phyloP scores from a whole-genome alignment of 2,113 vertebrate genomes.

The Hystrix brachyura region DNA sequence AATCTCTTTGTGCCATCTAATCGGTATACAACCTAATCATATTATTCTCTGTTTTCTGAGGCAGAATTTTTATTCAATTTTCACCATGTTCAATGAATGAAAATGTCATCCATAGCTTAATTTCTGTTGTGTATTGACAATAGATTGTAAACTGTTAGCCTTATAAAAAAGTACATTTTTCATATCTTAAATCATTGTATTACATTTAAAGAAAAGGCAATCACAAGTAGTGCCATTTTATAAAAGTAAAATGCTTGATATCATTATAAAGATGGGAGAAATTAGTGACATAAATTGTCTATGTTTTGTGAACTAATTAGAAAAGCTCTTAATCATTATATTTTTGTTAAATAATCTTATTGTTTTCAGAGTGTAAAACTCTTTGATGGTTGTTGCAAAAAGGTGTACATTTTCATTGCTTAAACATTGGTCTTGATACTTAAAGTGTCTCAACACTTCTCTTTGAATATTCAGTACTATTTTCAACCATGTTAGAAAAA shows the following conservation, averaged over 20 bases:
- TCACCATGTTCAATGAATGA: not conserved
- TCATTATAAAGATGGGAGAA: not conserved
- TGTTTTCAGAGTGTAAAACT: not conserved
- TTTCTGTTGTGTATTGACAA: not conserved
- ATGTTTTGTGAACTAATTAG: not conserved
- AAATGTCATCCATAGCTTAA: not conserved
- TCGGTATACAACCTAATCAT: not conserved
- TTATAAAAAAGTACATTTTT: not conserved
- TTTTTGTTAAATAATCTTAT: not conserved
- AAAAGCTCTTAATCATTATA: not conserved
- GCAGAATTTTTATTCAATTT: not conserved
- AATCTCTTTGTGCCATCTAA: not conserved
- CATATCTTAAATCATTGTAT: not conserved
- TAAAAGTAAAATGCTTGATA: not conserved
- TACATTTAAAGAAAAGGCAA: not conserved
- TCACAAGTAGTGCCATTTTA: not conserved
- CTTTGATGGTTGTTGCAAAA: accelerated
- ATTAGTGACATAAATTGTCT: not conserved
- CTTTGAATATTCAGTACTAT: not conserved
- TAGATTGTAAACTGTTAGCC: not conserved
- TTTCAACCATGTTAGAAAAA: not conserved
- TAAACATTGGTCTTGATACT: not conserved
- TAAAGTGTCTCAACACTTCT: not conserved
- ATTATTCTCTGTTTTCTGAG: not conserved
- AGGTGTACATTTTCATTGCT: not conserved